Evolutionary conservation across 2,888 invertebrate genomes (phyloP), one percentile per base, ranked within the genome.

Genomic region (Pherbina coryleti): DNA sequence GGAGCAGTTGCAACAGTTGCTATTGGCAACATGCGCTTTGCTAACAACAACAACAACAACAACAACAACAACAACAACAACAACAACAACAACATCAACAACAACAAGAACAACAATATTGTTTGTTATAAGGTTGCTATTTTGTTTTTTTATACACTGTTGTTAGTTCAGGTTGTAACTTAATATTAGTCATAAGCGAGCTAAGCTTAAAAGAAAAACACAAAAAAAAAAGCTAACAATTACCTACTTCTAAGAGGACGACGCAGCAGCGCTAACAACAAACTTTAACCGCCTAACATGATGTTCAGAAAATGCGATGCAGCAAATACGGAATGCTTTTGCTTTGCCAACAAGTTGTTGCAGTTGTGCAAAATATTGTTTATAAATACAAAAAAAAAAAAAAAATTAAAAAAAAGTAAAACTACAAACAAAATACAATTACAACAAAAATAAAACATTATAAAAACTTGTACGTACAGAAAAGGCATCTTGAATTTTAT

Each of bases 401-500:
- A 19, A 66, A 37, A 31, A 17, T 25, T 66, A 11, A 66, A 66
- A 31, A 19, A 22, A 55, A 7, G 17, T 34, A 66, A 66, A 7
- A 34, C 17, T 14, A n/a, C n/a, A 64, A 34, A 31, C 14, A 31
- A 64, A n/a, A 25, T 31, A 11, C 31, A 17, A 55, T 8, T 3
- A 55, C 19, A 69, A 69, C 7, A 49, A 19, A 69, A 44, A 55
- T 34, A 57, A 5, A 28, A 31, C 17, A 31, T 64, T 31, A n/a
- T 19, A 62, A 64, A 64, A 64, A 64, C 28, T 22, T 57, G 57
- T 57, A 72, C 60, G n/a, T 60, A 72, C 57, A 72, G 34, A 72
- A 72, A 72, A 57, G 57, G 57, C 34, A 57, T 71, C 57, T 55
- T 55, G 71, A 71, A 53, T 71, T 71, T 31, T 71, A 31, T 53